A percentile compares a stretch with the other conserved stretches of the same genome.
Conservation (phyloP, 2,888 invertebrate species). For the Bellardia bayeri region DNA sequence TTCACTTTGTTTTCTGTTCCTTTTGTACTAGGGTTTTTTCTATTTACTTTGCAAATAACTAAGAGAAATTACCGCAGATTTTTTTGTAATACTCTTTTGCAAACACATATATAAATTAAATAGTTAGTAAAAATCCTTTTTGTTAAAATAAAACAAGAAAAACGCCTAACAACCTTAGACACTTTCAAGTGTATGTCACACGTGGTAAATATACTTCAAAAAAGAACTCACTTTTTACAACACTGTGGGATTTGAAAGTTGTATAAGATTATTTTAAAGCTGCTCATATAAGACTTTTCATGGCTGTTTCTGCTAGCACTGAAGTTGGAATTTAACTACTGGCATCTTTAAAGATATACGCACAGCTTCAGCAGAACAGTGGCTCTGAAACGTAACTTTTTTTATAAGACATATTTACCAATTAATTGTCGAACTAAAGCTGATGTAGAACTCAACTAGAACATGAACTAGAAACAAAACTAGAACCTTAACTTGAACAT, state of each 20-base stretch:
- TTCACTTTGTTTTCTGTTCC: neutral
- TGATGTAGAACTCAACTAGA: too few relatives aligned
- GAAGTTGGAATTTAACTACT: slow-evolving; percentile 29
- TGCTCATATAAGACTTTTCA: slow-evolving; percentile 1
- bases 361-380: neutral
- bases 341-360: neutral
- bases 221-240: neutral
- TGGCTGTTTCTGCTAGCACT: slow-evolving; percentile 44
- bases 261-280: neutral
- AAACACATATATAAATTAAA: slow-evolving; percentile 12
- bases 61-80: slow-evolving; percentile 40
- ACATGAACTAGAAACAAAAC: too few relatives aligned
- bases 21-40: neutral
- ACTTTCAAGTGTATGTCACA: slow-evolving; percentile 59
- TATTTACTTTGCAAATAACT: slow-evolving; percentile 36
- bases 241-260: neutral
- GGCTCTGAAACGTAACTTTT: too few relatives aligned
- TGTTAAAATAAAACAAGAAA: neutral
- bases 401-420: too few relatives aligned
- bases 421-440: too few relatives aligned
- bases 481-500: too few relatives aligned
- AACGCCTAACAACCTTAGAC: slow-evolving; percentile 61
- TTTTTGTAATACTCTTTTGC: neutral
- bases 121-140: neutral
- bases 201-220: neutral